Evolutionary conservation across 2,797 vertebrate species (phyloP), one percentile per base, ranked within the genome.

Genomic region (Lepilemur septentrionalis): DNA sequence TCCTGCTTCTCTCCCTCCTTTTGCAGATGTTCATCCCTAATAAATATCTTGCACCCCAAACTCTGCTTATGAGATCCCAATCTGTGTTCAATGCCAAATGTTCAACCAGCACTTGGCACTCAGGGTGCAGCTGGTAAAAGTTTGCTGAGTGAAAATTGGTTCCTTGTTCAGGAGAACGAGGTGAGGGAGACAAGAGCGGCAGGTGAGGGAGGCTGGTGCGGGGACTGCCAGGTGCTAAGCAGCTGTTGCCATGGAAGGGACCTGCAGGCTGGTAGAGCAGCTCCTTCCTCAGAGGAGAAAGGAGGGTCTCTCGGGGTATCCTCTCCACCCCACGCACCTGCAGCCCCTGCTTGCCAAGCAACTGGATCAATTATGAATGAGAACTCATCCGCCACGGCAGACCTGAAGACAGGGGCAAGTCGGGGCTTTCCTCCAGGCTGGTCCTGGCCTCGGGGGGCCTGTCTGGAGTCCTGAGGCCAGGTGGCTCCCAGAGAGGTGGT

Each of bases 101-200:
- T 41, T 55, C 41, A 35, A 57, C 32, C 12, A 79, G 80, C 20
- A 2, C 65, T 50, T 43, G 70, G 72, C 41, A 43, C 22, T 30
- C 4, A 69, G 59, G 22, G 35, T n/a, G 4, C 7, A 55, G 55
- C 6, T 41, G 70, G n/a, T 32, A 52, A 38, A 90, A 61, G 61
- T 48, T 81, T 55, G 13, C 38, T 1, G 2, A 7, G 35, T 43
- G 43, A 72, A 90, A 91, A 90, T 1, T 87, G 67, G 41, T 52
- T 73, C 65, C 59, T 91, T 61, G 65, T 13, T 48, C 2, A 30
- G 79, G 75, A 93, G 79, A 72, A 85, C 0, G 70, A 89, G 52
- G 35, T 76, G 79, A 61, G 72, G 75, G 52, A 50, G 79, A 28
- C 5, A 10, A 48, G 14, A 69, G 50, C 12, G 48, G 25, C 0